A percentile compares a stretch with the other conserved stretches of the same genome.
Evolutionary conservation across 2,113 vertebrate species (phyloP).

Genomic region (Typhlomys cinereus): DNA sequence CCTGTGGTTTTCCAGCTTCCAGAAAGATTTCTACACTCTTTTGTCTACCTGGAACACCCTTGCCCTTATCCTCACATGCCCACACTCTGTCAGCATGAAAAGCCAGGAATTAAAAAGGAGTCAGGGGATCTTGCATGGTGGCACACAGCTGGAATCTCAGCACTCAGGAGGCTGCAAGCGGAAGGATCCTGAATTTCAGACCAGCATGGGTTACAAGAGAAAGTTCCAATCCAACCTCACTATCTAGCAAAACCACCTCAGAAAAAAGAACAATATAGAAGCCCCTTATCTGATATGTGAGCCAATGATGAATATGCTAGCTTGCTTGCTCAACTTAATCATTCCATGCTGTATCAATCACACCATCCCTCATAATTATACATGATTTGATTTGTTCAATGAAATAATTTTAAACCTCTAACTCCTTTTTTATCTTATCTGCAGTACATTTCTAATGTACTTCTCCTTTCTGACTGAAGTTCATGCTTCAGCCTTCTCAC

Average conservation of each 20-base stretch:
- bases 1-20: not conserved
- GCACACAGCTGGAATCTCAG: not conserved
- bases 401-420: not conserved
- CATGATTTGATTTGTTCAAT: not conserved
- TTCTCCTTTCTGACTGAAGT: not conserved
- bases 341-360: not conserved
- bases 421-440: not conserved
- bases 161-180: not conserved
- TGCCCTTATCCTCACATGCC: not conserved
- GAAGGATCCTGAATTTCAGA: not conserved
- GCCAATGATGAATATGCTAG: not conserved
- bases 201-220: not conserved
- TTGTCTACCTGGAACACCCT: not conserved
- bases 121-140: not conserved
- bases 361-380: not conserved
- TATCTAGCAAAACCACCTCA: not conserved
- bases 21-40: not conserved
- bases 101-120: not conserved
- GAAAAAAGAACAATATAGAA: not conserved
- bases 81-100: not conserved
- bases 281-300: not conserved
- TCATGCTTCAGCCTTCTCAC: not conserved
- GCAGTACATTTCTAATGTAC: not conserved
- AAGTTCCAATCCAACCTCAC: not conserved
- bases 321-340: not conserved